These are phyloP conservation scores for Gnathonemus longibarbis DNA, from an alignment of 2,113 vertebrate genomes.

Conservation along the genomic window DNA sequence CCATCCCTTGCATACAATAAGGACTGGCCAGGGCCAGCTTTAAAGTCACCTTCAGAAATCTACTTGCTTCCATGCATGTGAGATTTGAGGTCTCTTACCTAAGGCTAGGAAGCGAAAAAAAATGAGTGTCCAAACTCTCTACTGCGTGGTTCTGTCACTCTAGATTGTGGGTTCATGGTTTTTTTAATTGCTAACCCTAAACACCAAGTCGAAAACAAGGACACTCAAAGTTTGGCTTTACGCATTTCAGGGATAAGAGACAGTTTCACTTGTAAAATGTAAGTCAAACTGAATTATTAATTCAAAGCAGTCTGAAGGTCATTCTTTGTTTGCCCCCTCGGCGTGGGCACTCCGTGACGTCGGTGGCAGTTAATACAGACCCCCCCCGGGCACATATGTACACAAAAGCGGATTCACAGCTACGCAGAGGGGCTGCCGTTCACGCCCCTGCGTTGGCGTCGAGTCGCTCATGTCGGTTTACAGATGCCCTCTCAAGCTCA, in stretches of 20 bases:
- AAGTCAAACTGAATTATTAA: slow-evolving; percentile 16
- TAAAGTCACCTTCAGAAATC: neutral
- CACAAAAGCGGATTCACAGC: neutral
- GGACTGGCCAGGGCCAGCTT: neutral
- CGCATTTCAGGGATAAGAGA: neutral
- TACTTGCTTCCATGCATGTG: neutral
- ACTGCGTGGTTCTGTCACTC: neutral
- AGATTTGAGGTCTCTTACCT: neutral
- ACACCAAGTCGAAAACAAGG: neutral
- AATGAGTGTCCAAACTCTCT: neutral
- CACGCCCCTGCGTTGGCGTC: neutral
- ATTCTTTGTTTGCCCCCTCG: slow-evolving; percentile 1
- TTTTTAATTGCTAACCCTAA: neutral
- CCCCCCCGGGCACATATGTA: neutral
- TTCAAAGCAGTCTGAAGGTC: slow-evolving; percentile 11
- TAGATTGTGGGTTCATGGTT: neutral
- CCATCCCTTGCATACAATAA: slow-evolving; percentile 22
- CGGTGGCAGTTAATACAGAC: neutral
- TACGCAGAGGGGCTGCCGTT: neutral
- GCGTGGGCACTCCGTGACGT: slow-evolving; percentile 16
- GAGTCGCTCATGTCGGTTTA: slow-evolving; percentile 1
- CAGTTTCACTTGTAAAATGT: neutral
- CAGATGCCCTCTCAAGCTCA: neutral
- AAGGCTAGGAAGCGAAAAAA: neutral
- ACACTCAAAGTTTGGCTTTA: neutral